Conservation (phyloP, 2,113 vertebrate species). For the Amblyornis subalaris region DNA sequence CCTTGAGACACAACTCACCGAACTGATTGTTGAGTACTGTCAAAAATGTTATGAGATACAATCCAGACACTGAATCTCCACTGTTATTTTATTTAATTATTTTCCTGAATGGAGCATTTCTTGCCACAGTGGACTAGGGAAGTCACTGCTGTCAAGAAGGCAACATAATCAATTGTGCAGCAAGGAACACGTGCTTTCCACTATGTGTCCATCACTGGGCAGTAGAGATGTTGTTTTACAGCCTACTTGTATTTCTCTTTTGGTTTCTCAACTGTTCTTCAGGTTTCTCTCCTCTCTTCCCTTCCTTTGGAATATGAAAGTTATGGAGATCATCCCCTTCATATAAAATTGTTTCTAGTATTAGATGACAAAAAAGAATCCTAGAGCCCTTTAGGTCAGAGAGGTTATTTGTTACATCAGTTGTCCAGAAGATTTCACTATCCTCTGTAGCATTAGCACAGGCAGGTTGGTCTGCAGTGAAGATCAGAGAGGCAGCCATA, state of each 20-base stretch:
- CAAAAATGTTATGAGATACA: slow-evolving; percentile 30
- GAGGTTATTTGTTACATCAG: neutral
- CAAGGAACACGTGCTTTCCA: neutral
- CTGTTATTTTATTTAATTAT: neutral
- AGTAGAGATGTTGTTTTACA: neutral
- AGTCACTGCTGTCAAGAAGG: neutral
- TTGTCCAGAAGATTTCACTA: neutral
- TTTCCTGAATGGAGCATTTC: neutral
- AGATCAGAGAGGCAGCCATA: neutral
- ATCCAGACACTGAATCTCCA: neutral
- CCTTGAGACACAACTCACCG: neutral
- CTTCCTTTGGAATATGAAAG: neutral
- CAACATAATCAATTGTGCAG: neutral
- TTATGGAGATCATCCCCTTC: neutral
- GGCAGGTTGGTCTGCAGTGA: neutral
- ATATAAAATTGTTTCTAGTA: neutral
- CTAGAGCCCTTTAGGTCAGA: neutral
- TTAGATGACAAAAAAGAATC: neutral
- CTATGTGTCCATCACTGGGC: neutral
- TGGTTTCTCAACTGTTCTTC: neutral
- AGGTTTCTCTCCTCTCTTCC: neutral
- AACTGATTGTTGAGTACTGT: neutral
- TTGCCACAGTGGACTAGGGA: neutral
- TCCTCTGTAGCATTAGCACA: neutral
- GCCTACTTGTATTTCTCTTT: neutral